These are phyloP conservation scores for Sthenelais limicola DNA, from an alignment of 2,888 invertebrate species.

Conservation along the genomic window DNA sequence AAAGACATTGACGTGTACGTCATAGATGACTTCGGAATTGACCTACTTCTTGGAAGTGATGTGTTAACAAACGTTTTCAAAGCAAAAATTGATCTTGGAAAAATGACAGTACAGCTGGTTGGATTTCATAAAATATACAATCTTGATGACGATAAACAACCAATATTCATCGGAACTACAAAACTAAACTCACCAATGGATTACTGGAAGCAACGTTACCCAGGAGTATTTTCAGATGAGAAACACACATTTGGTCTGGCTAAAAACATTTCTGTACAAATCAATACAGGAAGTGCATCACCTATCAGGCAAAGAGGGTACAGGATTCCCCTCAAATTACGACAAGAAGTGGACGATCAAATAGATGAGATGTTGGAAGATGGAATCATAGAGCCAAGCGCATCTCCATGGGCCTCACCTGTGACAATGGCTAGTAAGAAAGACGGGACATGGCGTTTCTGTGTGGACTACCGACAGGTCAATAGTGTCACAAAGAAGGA, in stretches of 20 bases:
- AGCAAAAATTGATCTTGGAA: too few relatives aligned
- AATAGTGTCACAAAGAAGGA: constrained; percentile 40
- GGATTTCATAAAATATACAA: too few relatives aligned
- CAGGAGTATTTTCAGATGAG: not conserved
- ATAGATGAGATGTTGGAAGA: not conserved
- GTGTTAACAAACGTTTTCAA: too few relatives aligned
- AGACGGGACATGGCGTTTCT: constrained; percentile 32
- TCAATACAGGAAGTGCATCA: constrained; percentile 5
- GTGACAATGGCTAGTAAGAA: not conserved
- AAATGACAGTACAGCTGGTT: too few relatives aligned
- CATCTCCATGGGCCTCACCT: constrained; percentile 1
- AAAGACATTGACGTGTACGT: too few relatives aligned
- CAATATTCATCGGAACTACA: too few relatives aligned
- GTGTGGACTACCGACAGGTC: constrained; percentile 46
- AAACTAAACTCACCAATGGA: too few relatives aligned
- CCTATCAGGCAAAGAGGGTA: not conserved
- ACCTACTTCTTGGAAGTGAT: too few relatives aligned
- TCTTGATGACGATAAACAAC: too few relatives aligned
- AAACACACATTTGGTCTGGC: not conserved
- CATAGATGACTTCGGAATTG: too few relatives aligned
- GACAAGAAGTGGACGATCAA: not conserved
- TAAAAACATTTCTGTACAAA: not conserved
- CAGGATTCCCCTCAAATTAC: not conserved
- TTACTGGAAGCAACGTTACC: not conserved
- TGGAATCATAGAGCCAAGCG: not conserved